Conservation (phyloP, 2,113 vertebrate genomes). For the Condylura cristata region DNA sequence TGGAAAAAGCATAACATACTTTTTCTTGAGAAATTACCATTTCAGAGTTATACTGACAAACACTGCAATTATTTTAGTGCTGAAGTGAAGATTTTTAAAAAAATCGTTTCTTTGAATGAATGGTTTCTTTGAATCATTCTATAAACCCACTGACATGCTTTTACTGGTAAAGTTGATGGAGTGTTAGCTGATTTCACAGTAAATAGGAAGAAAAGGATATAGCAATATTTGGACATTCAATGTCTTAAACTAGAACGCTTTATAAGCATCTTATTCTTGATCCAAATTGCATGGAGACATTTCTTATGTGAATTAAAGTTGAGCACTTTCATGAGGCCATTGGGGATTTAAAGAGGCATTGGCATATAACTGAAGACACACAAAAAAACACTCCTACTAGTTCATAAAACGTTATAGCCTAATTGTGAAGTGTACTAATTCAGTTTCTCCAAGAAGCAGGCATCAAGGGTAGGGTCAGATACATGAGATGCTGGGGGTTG, state of each 20-base stretch:
- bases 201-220: conserved; percentile 28
- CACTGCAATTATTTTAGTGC: neutral
- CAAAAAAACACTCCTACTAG: neutral
- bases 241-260: neutral
- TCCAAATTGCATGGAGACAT: neutral
- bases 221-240: neutral
- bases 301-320: neutral
- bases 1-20: neutral
- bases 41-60: neutral
- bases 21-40: neutral
- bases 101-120: neutral
- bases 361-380: neutral
- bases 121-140: too few relatives aligned
- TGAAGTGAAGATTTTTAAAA: neutral
- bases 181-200: neutral
- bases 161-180: neutral
- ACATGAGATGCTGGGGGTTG: neutral
- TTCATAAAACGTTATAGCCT: neutral
- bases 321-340: neutral
- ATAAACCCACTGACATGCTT: neutral
- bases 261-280: neutral
- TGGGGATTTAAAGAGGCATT: neutral
- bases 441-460: neutral
- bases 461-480: neutral
- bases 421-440: neutral